Evolutionary conservation across 2,888 invertebrate species (phyloP), one percentile per base, ranked within the genome.

Genomic region (Frankliniella intonsa): DNA sequence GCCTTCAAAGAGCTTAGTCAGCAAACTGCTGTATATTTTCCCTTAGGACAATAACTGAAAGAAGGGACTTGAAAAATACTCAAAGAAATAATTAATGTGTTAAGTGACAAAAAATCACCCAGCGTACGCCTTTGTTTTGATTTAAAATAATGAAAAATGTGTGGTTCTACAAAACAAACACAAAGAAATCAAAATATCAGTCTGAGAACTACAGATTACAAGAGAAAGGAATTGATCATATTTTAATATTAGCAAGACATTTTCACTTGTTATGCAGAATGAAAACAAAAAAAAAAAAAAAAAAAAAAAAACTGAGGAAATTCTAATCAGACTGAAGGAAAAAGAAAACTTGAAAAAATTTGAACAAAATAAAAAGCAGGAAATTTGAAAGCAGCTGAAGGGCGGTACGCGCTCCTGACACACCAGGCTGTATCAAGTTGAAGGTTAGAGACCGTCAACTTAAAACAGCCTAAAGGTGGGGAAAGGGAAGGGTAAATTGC

Each of bases 121-220:
- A 76, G 69, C 69, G 69, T 76, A 76, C 69, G 69, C 69, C 69
- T 22, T 76, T 76, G 69, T 76, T 22, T 80, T 76, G 69, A 25
- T 22, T 80, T 80, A 62, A 50, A 82, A 82, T 80, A 81, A 51
- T 62, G 79, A 80, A 11, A 79, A 81, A 79, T 50, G 82, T 76
- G 38, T 38, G 38, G 38, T 65, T 51, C 65, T 83, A n/a, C 65
- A 81, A 81, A 49, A 80, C 82, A 81, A 82, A 81, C 76, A 80
- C n/a, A 62, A 76, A 25, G 12, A 25, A 76, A 76, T 55, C 9
- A 55, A 55, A 12, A 12, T 10, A 25, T 76, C 22, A 76, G 25
- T 25, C 25, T 76, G 69, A 7, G 22, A 12, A 76, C 69, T 76
- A 76, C 69, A 25, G 10, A 10, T 76, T 25, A 22, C 3, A n/a